Conservation (phyloP, 1,140 invertebrate genomes). For the Acyrthosiphon pisum region DNA sequence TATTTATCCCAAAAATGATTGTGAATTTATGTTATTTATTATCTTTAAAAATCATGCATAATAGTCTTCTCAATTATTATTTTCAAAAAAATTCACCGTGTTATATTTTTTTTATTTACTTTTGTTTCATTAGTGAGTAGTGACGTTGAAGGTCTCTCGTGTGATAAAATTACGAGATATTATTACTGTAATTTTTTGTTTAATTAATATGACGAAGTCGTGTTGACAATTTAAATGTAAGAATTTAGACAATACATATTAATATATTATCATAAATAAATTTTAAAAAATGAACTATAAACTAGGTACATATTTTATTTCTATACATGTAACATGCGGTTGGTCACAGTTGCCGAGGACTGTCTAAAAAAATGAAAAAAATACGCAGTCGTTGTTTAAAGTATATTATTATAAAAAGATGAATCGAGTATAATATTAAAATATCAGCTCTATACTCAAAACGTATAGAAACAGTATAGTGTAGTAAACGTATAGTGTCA, state of each 20-base stretch:
- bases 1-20: background rate
- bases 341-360: background rate
- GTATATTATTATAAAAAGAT: background rate
- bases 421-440: background rate
- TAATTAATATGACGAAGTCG: background rate
- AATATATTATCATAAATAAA: background rate
- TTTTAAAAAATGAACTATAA: background rate
- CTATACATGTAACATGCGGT: background rate
- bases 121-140: background rate
- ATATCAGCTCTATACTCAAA: background rate
- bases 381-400: background rate
- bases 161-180: background rate
- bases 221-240: background rate
- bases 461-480: too few relatives aligned
- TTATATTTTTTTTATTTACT: background rate
- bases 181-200: background rate
- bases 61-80: background rate
- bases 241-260: background rate
- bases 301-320: background rate
- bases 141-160: background rate
- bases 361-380: background rate
- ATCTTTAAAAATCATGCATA: background rate
- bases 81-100: background rate
- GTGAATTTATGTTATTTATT: slow-evolving; percentile 19
- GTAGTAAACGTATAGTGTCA: too few relatives aligned